Percentiles rank a stretch among this genome's conserved stretches.
phyloP scores from a whole-genome alignment of 2,113 vertebrate genomes.

The Rhinolophus ferrumequinum region DNA sequence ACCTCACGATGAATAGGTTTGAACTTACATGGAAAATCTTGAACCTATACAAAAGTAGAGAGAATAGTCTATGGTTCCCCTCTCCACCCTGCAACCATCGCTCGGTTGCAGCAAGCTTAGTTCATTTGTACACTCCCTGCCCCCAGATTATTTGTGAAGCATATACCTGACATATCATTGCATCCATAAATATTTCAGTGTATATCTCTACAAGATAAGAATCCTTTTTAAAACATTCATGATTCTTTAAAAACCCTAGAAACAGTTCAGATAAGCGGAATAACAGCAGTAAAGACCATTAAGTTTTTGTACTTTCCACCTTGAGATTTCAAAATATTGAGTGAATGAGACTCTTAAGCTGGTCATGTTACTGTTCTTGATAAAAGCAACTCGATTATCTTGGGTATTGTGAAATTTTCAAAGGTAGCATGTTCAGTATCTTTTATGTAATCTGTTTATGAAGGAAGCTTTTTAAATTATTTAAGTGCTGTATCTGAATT shows the following conservation, averaged over 20 bases:
- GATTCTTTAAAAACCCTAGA: not conserved
- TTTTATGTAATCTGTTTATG: slow-evolving; percentile 30
- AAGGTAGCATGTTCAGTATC: not conserved
- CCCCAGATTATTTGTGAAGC: not conserved
- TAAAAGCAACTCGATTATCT: not conserved
- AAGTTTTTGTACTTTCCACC: slow-evolving; percentile 19
- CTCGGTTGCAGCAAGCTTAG: not conserved
- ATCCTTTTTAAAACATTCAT: not conserved
- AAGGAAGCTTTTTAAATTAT: slow-evolving; percentile 59
- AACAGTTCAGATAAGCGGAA: not conserved
- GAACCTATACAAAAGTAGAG: not conserved
- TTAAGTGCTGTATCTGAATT: slow-evolving; percentile 57
- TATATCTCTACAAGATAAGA: not conserved
- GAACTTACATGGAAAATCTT: not conserved
- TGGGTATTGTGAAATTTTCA: not conserved
- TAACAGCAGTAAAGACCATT: not conserved
- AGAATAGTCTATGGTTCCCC: not conserved
- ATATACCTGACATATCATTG: not conserved
- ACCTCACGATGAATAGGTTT: not conserved
- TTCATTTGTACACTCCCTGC: not conserved
- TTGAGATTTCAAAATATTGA: slow-evolving; percentile 47
- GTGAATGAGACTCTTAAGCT: not conserved
- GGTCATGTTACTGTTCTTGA: not conserved
- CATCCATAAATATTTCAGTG: not conserved
- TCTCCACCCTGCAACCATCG: no score